phyloP scores from a whole-genome alignment of 2,888 invertebrate genomes.

The Sussaba pulchella region DNA sequence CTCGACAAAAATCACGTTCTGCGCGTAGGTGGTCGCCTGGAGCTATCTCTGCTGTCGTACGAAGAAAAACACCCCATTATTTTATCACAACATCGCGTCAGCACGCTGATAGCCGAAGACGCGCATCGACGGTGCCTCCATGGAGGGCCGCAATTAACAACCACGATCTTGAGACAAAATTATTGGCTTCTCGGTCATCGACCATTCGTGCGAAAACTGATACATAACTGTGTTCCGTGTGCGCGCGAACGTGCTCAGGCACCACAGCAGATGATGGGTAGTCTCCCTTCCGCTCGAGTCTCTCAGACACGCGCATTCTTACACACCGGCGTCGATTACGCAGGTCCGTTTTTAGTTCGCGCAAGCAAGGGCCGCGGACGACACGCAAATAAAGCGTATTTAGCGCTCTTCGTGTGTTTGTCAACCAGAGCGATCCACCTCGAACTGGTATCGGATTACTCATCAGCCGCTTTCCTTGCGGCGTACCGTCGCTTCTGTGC shows the following conservation, averaged over 20 bases:
- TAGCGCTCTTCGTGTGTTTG: conserved; percentile 56
- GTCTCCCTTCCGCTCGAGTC: neutral
- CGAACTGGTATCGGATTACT: conserved; percentile 42
- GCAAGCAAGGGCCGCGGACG: conserved; percentile 47
- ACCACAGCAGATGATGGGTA: conserved; percentile 36
- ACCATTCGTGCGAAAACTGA: conserved; percentile 22
- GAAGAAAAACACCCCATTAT: conserved; percentile 46
- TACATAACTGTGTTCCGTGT: conserved; percentile 42
- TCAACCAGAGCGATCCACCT: conserved; percentile 43
- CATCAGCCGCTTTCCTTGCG: conserved; percentile 45
- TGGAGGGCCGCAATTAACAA: conserved; percentile 47
- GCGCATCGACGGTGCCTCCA: conserved; percentile 50
- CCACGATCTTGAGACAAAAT: conserved; percentile 29
- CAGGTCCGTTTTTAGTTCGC: conserved; percentile 54
- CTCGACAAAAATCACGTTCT: conserved; percentile 23
- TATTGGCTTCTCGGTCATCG: conserved; percentile 53
- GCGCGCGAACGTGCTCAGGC: conserved; percentile 27
- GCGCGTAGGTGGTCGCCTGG: conserved; percentile 49
- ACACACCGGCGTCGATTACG: conserved; percentile 57
- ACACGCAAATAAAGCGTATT: conserved; percentile 38
- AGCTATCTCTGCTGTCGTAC: neutral
- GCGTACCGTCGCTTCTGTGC: conserved; percentile 51
- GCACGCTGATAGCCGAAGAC: conserved; percentile 5
- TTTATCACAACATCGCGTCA: conserved; percentile 24
- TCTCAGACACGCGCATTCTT: conserved; percentile 17